Percentiles rank a stretch among this genome's conserved stretches.
These are phyloP conservation scores for Polymixis lichenea DNA, from an alignment of 2,888 invertebrate genomes.

Conservation along the genomic window DNA sequence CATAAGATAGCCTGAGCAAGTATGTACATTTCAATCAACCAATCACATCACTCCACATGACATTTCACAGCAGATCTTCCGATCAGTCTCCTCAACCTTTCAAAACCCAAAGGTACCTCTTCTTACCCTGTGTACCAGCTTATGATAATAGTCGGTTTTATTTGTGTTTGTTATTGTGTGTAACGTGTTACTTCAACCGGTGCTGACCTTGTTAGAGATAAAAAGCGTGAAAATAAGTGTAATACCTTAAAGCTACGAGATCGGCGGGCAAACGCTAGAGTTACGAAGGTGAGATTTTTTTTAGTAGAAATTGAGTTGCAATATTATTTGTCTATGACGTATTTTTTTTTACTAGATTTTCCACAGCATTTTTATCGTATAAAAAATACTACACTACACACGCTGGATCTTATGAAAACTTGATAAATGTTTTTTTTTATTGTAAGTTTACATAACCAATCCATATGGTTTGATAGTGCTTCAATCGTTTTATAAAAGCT, in stretches of 20 bases:
- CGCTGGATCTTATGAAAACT: background rate
- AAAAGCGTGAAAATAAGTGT: slow-evolving; percentile 64
- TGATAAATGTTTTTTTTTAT: background rate
- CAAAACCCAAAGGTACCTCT: background rate
- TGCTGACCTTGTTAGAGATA: slow-evolving; percentile 62
- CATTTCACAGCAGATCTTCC: slow-evolving; percentile 17
- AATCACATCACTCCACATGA: background rate
- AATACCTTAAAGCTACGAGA: slow-evolving; percentile 39
- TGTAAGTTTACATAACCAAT: background rate
- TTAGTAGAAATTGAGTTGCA: background rate
- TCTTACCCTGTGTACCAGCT: background rate
- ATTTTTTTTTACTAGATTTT: background rate
- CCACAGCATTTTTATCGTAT: background rate
- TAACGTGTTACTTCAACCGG: slow-evolving; percentile 45
- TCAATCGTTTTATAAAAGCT: background rate
- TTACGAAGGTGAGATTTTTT: background rate
- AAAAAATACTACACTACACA: background rate
- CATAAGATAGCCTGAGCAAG: background rate
- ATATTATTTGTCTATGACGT: background rate
- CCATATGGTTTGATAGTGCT: background rate
- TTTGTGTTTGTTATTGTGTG: slow-evolving; percentile 42
- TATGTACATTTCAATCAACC: background rate
- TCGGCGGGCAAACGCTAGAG: background rate
- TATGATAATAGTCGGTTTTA: slow-evolving; percentile 35
- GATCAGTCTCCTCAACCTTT: background rate